Evolutionary conservation across 2,113 vertebrate genomes (phyloP).

Genomic region (Triplophysa siluroides): DNA sequence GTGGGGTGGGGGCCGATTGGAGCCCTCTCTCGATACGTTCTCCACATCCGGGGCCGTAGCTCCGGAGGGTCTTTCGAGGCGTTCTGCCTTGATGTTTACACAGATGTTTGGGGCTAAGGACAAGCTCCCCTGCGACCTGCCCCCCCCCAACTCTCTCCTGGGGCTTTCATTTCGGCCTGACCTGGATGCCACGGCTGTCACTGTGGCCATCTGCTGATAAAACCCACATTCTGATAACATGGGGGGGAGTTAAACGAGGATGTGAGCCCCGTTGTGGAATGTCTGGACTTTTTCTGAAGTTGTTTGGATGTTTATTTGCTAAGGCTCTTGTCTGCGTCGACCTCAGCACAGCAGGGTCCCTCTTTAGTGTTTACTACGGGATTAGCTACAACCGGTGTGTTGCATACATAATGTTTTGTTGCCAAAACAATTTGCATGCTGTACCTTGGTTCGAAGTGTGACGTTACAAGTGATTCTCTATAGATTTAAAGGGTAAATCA

Average conservation of each 20-base stretch:
- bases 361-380: neutral
- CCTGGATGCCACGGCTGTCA: slow-evolving; percentile 54
- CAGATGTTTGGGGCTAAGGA: slow-evolving; percentile 72
- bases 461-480: neutral
- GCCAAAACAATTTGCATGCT: neutral
- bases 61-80: slow-evolving; percentile 57
- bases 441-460: neutral
- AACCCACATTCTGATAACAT: slow-evolving; percentile 44
- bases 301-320: slow-evolving; percentile 52
- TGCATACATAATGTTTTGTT: neutral
- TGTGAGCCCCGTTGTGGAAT: slow-evolving; percentile 57
- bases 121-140: slow-evolving; percentile 50
- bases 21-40: slow-evolving; percentile 43
- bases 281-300: slow-evolving; percentile 51
- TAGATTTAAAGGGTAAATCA: neutral
- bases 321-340: slow-evolving; percentile 34
- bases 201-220: slow-evolving; percentile 57
- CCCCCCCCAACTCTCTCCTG: slow-evolving; percentile 52
- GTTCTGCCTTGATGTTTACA: slow-evolving; percentile 71
- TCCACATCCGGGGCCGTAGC: slow-evolving; percentile 59
- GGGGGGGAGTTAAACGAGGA: slow-evolving; percentile 45
- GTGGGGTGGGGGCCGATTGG: slow-evolving; percentile 10
- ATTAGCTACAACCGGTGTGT: neutral
- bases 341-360: slow-evolving; percentile 37
- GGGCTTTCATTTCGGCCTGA: slow-evolving; percentile 56